These are phyloP conservation scores for Drosophila sechellia DNA, from an alignment of 1,140 invertebrate species.

Conservation along the genomic window DNA sequence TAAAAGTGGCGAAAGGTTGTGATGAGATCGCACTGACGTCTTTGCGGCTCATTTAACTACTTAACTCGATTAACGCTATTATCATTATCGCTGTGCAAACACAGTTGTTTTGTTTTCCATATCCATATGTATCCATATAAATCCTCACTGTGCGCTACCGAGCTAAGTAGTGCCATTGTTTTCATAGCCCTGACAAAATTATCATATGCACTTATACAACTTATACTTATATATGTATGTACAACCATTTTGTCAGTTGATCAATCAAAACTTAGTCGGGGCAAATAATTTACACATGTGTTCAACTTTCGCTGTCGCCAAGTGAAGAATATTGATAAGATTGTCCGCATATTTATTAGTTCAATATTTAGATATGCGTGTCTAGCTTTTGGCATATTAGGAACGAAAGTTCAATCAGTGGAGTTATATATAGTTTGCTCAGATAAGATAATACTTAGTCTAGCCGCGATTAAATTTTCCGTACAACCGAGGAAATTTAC, in stretches of 20 bases:
- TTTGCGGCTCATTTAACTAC: conserved; percentile 28
- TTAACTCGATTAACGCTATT: conserved; percentile 38
- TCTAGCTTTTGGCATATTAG: conserved; percentile 45
- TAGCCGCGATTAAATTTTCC: background rate
- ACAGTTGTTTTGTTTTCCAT: conserved; percentile 46
- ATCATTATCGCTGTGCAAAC: conserved; percentile 40
- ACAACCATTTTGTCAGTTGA: conserved; percentile 3
- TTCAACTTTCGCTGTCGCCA: conserved; percentile 9
- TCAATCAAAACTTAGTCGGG: conserved; percentile 32
- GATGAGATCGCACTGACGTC: conserved; percentile 33
- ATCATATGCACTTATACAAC: conserved; percentile 17
- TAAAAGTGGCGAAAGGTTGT: conserved; percentile 22
- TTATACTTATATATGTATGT: background rate
- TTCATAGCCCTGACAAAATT: conserved; percentile 24
- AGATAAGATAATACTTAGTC: conserved; percentile 31
- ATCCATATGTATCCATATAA: conserved; percentile 23
- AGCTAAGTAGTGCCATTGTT: conserved; percentile 29
- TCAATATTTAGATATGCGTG: conserved; percentile 43
- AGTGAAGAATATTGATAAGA: conserved; percentile 42
- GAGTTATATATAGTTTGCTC: background rate
- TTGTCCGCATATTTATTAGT: conserved; percentile 34
- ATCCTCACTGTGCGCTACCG: conserved; percentile 11
- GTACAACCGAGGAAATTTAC: background rate
- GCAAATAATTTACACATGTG: conserved; percentile 29
- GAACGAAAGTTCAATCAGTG: conserved; percentile 36